Evolutionary conservation across 2,113 vertebrate species (phyloP).

Genomic region (Caranx melampygus): DNA sequence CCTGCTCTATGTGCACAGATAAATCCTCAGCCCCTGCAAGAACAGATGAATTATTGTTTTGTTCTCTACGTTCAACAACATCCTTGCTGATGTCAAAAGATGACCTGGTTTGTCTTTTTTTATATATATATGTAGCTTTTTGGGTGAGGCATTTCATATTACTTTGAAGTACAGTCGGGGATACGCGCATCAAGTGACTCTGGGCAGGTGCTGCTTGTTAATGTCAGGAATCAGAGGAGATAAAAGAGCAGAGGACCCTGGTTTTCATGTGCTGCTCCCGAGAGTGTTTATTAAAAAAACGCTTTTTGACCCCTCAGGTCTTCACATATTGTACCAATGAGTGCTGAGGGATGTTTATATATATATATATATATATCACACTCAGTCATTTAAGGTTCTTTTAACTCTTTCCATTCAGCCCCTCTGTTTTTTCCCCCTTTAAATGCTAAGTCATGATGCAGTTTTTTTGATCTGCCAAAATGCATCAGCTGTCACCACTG

Average conservation of each 20-base stretch:
- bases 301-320: conserved; percentile 53
- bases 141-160: conserved; percentile 45
- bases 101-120: conserved; percentile 69
- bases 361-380: too few species aligned
- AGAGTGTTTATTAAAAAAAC: conserved; percentile 62
- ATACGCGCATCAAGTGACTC: conserved; percentile 54
- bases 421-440: conserved; percentile 20
- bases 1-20: conserved; percentile 73
- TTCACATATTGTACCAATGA: conserved; percentile 1
- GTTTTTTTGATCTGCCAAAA: conserved; percentile 30
- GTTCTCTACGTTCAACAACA: conserved; percentile 72
- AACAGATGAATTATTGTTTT: conserved; percentile 71
- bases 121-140: conserved; percentile 32
- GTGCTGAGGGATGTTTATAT: conserved; percentile 24
- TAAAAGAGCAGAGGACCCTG: conserved; percentile 63
- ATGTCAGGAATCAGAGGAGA: conserved; percentile 69
- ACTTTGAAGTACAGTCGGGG: conserved; percentile 69
- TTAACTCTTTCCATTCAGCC: conserved; percentile 22
- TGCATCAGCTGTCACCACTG: neutral
- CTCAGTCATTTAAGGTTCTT: conserved; percentile 23
- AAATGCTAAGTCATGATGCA: conserved; percentile 41
- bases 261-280: conserved; percentile 51
- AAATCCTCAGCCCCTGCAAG: conserved; percentile 67
- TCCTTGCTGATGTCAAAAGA: conserved; percentile 72
- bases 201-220: conserved; percentile 72